Percentiles rank a stretch among this genome's conserved stretches.
Evolutionary conservation across 2,888 invertebrate species (phyloP).

Genomic region (Lochmaea capreae): DNA sequence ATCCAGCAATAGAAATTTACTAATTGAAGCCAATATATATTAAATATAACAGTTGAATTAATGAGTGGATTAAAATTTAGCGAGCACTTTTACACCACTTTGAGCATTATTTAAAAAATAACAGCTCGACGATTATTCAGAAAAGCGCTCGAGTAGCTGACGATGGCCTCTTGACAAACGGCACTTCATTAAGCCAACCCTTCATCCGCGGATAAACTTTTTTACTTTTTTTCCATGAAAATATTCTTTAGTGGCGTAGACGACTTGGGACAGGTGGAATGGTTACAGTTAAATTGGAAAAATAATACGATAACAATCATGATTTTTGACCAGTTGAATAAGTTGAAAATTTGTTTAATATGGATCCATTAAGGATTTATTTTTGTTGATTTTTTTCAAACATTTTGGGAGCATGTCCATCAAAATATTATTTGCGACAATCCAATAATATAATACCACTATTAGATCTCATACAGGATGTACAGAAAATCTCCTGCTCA

Average conservation of each 20-base stretch:
- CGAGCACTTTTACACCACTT: constrained; percentile 40
- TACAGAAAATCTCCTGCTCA: too few relatives aligned
- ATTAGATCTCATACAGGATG: too few relatives aligned
- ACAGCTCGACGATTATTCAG: constrained; percentile 50
- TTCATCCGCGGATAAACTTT: constrained; percentile 46
- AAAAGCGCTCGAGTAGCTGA: constrained; percentile 47
- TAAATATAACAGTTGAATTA: constrained; percentile 37
- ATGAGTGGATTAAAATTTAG: constrained; percentile 43
- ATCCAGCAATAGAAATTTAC: constrained; percentile 23
- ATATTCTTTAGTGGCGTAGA: constrained; percentile 32
- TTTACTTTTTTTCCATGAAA: constrained; percentile 29
- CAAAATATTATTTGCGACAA: too few relatives aligned
- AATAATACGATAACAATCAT: too few relatives aligned
- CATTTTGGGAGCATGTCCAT: too few relatives aligned
- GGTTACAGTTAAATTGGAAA: not conserved
- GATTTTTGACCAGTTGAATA: not conserved
- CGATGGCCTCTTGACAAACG: constrained; percentile 54
- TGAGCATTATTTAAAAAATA: constrained; percentile 48
- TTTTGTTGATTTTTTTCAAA: too few relatives aligned
- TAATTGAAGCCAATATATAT: constrained; percentile 38
- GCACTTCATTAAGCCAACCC: constrained; percentile 55
- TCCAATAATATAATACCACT: too few relatives aligned
- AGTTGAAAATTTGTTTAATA: not conserved
- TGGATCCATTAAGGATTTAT: too few relatives aligned
- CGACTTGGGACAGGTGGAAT: constrained; percentile 24